Percentiles rank a stretch among this genome's conserved stretches.
Evolutionary conservation across 1,140 invertebrate genomes (phyloP).

Genomic region (Penaeus indicus): DNA sequence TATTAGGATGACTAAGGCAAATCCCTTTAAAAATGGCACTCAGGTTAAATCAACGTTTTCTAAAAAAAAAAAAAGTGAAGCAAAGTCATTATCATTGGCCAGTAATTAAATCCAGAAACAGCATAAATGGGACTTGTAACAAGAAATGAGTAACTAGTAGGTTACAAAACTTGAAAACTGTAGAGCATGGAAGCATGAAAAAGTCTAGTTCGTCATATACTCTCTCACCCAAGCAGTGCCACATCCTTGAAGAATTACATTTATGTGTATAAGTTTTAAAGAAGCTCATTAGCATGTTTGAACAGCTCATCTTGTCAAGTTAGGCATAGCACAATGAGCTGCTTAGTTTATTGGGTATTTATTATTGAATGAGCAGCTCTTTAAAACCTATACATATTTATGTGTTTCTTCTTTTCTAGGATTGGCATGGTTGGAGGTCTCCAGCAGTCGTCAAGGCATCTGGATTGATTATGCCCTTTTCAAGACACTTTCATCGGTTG

Average conservation of each 20-base stretch:
- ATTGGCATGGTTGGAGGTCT: background rate
- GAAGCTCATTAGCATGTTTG: constrained; percentile 29
- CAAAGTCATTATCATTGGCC: no score
- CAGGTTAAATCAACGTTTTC: no score
- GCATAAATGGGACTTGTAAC: no score
- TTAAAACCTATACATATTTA: constrained; percentile 63
- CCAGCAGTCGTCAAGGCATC: background rate
- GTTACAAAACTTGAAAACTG: no score
- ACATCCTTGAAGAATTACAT: background rate
- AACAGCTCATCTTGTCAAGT: constrained; percentile 1
- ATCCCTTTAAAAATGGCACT: no score
- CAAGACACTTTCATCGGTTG: background rate
- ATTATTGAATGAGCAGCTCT: constrained; percentile 54
- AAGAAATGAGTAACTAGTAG: no score
- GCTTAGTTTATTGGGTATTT: constrained; percentile 6
- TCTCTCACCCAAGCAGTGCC: no score
- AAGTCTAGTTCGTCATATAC: no score
- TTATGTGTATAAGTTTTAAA: constrained; percentile 63
- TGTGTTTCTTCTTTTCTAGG: constrained; percentile 49
- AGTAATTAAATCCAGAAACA: no score
- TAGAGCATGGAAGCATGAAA: no score
- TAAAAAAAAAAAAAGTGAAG: no score
- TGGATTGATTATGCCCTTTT: background rate
- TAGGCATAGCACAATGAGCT: constrained; percentile 24
- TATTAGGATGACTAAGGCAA: no score